phyloP scores from a whole-genome alignment of 2,113 vertebrate species.

The Hemibagrus wyckioides region DNA sequence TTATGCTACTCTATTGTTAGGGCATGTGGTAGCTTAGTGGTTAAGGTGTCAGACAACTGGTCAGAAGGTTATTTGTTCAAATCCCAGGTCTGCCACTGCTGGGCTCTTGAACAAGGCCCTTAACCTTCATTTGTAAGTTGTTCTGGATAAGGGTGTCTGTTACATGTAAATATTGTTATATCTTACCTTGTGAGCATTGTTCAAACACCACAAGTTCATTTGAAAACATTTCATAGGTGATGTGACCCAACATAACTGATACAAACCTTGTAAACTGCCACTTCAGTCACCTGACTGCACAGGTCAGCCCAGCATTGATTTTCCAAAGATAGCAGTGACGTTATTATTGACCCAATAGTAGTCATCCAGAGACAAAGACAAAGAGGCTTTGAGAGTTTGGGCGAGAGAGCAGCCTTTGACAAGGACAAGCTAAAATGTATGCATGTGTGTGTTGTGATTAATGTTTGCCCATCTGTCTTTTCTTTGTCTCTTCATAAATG shows the following conservation, averaged over 20 bases:
- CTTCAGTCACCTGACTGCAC: background rate
- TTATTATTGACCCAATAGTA: constrained; percentile 25
- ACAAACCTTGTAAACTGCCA: background rate
- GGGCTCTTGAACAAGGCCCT: no score
- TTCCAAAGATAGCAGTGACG: constrained; percentile 38
- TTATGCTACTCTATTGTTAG: background rate
- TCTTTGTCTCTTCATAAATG: constrained; percentile 28
- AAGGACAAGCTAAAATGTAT: constrained; percentile 16
- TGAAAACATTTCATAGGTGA: background rate
- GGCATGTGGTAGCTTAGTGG: no score
- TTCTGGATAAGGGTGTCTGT: no score
- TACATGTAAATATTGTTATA: background rate
- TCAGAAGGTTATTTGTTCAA: no score
- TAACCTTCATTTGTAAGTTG: no score
- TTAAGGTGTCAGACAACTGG: no score
- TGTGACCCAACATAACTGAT: background rate
- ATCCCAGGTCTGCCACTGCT: no score
- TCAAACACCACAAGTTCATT: background rate
- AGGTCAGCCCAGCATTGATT: constrained; percentile 34
- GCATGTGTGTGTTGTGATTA: constrained; percentile 39
- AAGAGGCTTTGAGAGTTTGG: constrained; percentile 2
- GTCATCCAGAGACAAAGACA: constrained; percentile 24
- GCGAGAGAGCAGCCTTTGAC: constrained; percentile 1
- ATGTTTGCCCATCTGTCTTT: constrained; percentile 27
- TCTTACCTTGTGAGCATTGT: background rate